Base-by-base conservation (phyloP, 1,140 invertebrate species). In the Anastatus disparis region DNA sequence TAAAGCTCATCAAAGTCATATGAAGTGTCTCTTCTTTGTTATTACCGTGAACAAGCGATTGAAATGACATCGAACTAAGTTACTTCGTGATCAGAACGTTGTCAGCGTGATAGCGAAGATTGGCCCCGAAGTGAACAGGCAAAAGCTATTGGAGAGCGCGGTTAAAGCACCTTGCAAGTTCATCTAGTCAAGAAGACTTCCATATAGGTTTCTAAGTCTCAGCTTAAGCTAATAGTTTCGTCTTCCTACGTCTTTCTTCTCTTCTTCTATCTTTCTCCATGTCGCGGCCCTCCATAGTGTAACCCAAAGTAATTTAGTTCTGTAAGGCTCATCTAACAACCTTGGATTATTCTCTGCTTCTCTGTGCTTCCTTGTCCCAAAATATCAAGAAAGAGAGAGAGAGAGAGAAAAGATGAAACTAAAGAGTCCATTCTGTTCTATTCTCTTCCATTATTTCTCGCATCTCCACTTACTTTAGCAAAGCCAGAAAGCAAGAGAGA, bases 281-380 rank as follows among this genome's bases (percentile, higher is more conserved):
- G 15, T 9, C 24, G 26, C 22, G 35, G n/a, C n/a, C n/a, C n/a
- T n/a, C n/a, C n/a, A n/a, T n/a, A n/a, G n/a, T n/a, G n/a, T n/a
- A n/a, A n/a, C n/a, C n/a, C n/a, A n/a, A n/a, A n/a, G n/a, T 52
- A 68, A 61, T 69, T 61, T 61, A 69, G 55, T 29, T 24, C 13
- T 29, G 42, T 29, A 46, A 58, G 44, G 13, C 56, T 61, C 56
- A 61, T 61, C 24, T 59, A n/a, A 52, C 24, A 63, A 17, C 7
- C 9, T 9, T 15, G 29, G 20, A 38, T 29, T n/a, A 42, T 58
- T 58, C 35, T 15, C 7, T 20, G n/a, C n/a, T 29, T 42, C 12
- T 42, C 55, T 56, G 20, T 2, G 12, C 20, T 42, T 26, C 8
- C 13, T n/a, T n/a, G 42, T 44, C 40, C 40, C 40, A 4, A 22